Percentiles rank a stretch among this genome's conserved stretches.
Conservation (phyloP, 1,140 invertebrate species). For the Calephelis nemesis region DNA sequence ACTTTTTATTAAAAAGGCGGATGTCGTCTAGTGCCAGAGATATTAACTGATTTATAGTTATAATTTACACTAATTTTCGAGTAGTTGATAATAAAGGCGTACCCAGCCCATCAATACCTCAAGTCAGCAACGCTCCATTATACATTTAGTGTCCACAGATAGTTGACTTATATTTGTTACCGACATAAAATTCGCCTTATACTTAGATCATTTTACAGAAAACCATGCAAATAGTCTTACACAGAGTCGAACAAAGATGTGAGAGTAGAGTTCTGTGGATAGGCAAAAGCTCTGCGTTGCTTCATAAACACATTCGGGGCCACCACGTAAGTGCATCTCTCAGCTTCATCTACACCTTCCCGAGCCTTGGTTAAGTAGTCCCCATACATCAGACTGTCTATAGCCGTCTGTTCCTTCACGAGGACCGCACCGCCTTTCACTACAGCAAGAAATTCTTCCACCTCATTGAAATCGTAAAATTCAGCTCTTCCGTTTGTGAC, state of each 20-base stretch:
- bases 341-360: slow-evolving; percentile 78
- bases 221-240: slow-evolving; percentile 75
- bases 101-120: too few species aligned
- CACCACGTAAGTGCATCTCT: slow-evolving; percentile 86
- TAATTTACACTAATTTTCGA: too few species aligned
- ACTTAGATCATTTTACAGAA: background rate
- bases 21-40: too few species aligned
- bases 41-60: too few species aligned
- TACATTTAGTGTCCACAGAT: too few species aligned
- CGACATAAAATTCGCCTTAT: too few species aligned
- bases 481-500: slow-evolving; percentile 54
- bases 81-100: too few species aligned
- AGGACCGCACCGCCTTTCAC: slow-evolving; percentile 81
- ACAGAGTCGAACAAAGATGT: slow-evolving; percentile 82
- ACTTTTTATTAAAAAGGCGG: too few species aligned
- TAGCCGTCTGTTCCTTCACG: slow-evolving; percentile 82
- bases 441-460: slow-evolving; percentile 69
- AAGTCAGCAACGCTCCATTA: too few species aligned
- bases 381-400: slow-evolving; percentile 83
- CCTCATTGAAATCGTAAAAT: slow-evolving; percentile 45
- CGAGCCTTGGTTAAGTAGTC: slow-evolving; percentile 84
- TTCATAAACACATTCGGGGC: slow-evolving; percentile 83
- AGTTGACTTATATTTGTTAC: too few species aligned
- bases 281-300: slow-evolving; percentile 85
- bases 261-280: slow-evolving; percentile 81